A percentile compares a stretch with the other conserved stretches of the same genome.
Evolutionary conservation across 2,113 vertebrate genomes (phyloP).

Genomic region (Chionomys nivalis): DNA sequence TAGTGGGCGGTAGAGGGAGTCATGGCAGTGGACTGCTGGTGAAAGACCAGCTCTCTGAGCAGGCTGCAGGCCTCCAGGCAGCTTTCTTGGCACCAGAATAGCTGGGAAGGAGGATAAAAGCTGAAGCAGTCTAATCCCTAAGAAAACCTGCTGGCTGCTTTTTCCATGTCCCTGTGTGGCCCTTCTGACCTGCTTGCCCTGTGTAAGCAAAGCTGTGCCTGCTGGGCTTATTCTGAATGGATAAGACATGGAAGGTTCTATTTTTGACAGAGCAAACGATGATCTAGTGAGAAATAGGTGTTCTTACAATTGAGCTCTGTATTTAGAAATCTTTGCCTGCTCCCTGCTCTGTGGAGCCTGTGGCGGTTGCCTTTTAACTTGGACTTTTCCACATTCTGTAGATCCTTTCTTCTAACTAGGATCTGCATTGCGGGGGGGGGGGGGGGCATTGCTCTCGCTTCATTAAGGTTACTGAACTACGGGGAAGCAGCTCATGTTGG

Average conservation of each 20-base stretch:
- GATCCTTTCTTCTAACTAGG: slow-evolving; percentile 47
- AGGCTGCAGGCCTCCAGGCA: slow-evolving; percentile 52
- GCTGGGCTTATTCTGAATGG: slow-evolving; percentile 67
- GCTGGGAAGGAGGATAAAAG: slow-evolving; percentile 75
- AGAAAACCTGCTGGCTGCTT: slow-evolving; percentile 49
- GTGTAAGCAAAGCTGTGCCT: slow-evolving; percentile 62
- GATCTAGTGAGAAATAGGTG: slow-evolving; percentile 80
- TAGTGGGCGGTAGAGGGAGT: slow-evolving; percentile 82
- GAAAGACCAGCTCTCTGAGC: slow-evolving; percentile 48
- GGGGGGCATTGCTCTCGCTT: slow-evolving; percentile 47
- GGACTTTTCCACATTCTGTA: slow-evolving; percentile 64
- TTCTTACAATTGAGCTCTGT: slow-evolving; percentile 67
- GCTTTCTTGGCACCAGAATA: slow-evolving; percentile 73
- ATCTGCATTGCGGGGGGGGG: slow-evolving; percentile 39
- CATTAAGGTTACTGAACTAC: slow-evolving; percentile 66
- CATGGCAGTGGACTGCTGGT: slow-evolving; percentile 41
- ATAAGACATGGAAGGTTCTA: slow-evolving; percentile 75
- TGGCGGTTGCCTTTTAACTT: slow-evolving; percentile 71
- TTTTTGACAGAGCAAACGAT: slow-evolving; percentile 76
- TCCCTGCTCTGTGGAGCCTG: slow-evolving; percentile 61
- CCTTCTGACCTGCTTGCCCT: slow-evolving; percentile 38
- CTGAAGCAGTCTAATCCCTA: not conserved
- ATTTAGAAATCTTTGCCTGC: slow-evolving; percentile 66
- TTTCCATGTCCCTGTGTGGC: slow-evolving; percentile 32
- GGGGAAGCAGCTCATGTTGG: slow-evolving; percentile 53